Percentiles rank a stretch among this genome's conserved stretches.
These are phyloP conservation scores for Tenthredo mesomela DNA, from an alignment of 2,888 invertebrate genomes.

Conservation along the genomic window DNA sequence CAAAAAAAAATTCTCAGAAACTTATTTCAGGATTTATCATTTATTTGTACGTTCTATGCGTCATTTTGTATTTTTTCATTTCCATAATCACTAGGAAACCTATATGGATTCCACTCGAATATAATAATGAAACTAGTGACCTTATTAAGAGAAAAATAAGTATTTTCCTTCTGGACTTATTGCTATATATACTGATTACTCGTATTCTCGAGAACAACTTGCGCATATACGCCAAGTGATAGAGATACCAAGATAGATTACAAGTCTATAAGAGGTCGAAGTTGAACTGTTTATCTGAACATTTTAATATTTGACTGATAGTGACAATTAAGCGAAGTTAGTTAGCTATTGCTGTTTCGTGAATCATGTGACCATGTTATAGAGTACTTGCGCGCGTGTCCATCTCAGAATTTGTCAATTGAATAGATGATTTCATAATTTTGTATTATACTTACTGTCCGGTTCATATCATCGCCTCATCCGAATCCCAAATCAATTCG, in stretches of 20 bases:
- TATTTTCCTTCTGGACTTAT: not conserved
- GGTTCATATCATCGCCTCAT: constrained; percentile 8
- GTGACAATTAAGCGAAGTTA: not conserved
- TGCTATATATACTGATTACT: not conserved
- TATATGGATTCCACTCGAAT: not conserved
- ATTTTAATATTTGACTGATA: constrained; percentile 32
- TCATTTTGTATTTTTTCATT: not conserved
- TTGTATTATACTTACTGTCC: not conserved
- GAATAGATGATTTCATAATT: not conserved
- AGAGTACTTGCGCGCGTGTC: not conserved
- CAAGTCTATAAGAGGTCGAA: constrained; percentile 26
- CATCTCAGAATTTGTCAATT: not conserved
- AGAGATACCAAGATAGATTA: not conserved
- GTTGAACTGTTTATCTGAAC: constrained; percentile 22
- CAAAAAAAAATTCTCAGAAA: not conserved
- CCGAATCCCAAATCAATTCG: not conserved
- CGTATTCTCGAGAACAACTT: not conserved
- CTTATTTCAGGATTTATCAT: constrained; percentile 7
- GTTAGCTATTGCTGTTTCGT: not conserved
- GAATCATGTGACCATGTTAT: not conserved
- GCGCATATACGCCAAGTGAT: not conserved
- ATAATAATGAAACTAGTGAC: not conserved
- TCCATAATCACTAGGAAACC: not conserved
- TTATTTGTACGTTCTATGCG: not conserved
- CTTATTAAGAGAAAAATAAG: not conserved